Evolutionary conservation across 2,113 vertebrate species (phyloP).

Genomic region (Ciconia boyciana): DNA sequence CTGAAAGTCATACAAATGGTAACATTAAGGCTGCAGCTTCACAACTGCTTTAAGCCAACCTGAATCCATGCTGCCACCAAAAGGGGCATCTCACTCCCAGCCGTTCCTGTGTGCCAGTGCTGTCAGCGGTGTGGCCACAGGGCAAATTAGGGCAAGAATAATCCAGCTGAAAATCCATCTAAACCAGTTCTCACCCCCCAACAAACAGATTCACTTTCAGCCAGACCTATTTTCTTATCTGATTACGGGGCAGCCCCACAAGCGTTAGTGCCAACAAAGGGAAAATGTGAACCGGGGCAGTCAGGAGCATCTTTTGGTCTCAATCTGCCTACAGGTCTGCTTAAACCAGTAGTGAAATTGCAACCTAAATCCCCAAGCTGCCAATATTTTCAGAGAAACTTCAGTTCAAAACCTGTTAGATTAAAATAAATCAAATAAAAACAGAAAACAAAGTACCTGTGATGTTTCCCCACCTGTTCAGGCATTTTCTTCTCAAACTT

Average conservation of each 20-base stretch:
- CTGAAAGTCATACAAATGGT: neutral
- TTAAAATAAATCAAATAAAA: neutral
- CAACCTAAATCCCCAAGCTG: neutral
- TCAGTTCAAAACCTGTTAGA: neutral
- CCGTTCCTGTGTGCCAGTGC: neutral
- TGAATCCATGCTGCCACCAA: neutral
- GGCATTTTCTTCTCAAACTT: neutral
- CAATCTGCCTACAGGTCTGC: neutral
- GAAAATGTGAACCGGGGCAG: neutral
- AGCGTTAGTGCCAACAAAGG: neutral
- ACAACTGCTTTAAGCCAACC: neutral
- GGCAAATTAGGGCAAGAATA: neutral
- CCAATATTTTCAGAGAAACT: neutral
- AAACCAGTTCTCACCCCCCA: neutral
- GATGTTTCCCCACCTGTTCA: neutral
- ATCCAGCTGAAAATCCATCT: neutral
- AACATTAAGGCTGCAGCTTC: neutral
- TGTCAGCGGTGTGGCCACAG: neutral
- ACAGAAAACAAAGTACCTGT: neutral
- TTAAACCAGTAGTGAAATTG: neutral
- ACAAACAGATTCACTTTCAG: neutral
- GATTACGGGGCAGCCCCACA: neutral
- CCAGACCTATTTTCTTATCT: neutral
- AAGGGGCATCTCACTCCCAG: neutral
- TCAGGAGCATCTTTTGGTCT: neutral